Evolutionary conservation across 1,140 invertebrate genomes (phyloP).

Genomic region (Drosophila nigrodunni): DNA sequence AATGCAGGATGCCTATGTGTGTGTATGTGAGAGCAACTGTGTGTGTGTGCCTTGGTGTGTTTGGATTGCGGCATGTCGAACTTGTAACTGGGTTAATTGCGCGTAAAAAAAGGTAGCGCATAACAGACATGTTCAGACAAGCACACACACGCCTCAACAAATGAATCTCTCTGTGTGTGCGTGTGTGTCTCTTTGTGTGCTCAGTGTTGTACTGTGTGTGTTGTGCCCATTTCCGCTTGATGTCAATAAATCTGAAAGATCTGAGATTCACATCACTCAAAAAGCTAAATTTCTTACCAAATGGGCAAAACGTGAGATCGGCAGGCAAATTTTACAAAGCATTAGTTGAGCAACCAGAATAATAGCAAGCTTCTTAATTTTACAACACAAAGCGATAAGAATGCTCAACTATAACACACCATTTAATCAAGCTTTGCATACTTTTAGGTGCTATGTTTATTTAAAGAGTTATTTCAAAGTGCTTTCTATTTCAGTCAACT

Average conservation of each 20-base stretch:
- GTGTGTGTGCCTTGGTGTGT: constrained; percentile 25
- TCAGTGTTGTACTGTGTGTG: constrained; percentile 3
- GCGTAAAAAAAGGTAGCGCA: constrained; percentile 69
- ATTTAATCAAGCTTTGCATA: too few species aligned
- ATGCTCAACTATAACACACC: too few species aligned
- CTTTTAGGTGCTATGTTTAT: too few species aligned
- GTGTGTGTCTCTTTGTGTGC: constrained; percentile 17
- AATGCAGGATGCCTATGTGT: constrained; percentile 69
- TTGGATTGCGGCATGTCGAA: constrained; percentile 76
- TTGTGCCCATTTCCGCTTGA: constrained; percentile 53
- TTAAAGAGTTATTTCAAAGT: too few species aligned
- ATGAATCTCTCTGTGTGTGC: constrained; percentile 32
- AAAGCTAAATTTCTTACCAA: constrained; percentile 24
- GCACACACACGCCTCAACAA: neutral
- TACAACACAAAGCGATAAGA: too few species aligned
- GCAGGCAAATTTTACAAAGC: neutral
- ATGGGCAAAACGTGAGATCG: constrained; percentile 31
- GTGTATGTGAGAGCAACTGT: constrained; percentile 27
- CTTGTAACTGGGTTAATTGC: constrained; percentile 82
- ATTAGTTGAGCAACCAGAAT: neutral
- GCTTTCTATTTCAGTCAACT: neutral
- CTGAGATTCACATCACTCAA: constrained; percentile 63
- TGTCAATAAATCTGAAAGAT: constrained; percentile 80
- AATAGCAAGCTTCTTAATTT: too few species aligned
- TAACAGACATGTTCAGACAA: neutral